These are phyloP conservation scores for Barbus barbus DNA, from an alignment of 2,113 vertebrate genomes.

Conservation along the genomic window DNA sequence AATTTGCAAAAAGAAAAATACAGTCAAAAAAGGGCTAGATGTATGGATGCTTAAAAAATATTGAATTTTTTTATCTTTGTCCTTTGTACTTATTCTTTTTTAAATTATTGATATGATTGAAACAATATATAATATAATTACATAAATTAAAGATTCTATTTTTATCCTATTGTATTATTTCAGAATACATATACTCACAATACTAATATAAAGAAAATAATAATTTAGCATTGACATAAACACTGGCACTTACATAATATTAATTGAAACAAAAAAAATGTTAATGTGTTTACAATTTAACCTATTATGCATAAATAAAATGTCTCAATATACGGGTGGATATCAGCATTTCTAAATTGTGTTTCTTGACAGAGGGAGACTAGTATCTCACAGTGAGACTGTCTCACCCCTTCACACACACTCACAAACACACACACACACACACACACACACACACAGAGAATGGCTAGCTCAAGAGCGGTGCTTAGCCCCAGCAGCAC, in stretches of 20 bases:
- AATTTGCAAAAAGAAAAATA: no score
- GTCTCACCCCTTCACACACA: constrained; percentile 65
- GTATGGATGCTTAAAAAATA: not conserved
- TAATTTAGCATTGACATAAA: not conserved
- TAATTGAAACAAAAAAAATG: not conserved
- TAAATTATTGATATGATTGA: not conserved
- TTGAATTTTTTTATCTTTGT: not conserved
- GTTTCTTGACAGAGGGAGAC: constrained; percentile 30
- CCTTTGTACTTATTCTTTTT: not conserved
- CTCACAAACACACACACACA: not conserved
- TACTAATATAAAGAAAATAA: no score
- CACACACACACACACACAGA: constrained; percentile 29
- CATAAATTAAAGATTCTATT: not conserved
- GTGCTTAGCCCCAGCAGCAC: constrained; percentile 77
- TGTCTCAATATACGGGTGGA: not conserved
- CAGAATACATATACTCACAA: not conserved
- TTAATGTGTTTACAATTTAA: no score
- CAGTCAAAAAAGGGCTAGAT: not conserved
- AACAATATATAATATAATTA: not conserved
- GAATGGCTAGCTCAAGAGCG: constrained; percentile 49
- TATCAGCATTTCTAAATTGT: constrained; percentile 22
- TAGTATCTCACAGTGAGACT: constrained; percentile 52
- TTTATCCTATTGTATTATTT: not conserved
- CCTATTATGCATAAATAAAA: no score
- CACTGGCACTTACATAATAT: not conserved